Conservation (phyloP, 2,888 invertebrate genomes). For the Patella depressa region DNA sequence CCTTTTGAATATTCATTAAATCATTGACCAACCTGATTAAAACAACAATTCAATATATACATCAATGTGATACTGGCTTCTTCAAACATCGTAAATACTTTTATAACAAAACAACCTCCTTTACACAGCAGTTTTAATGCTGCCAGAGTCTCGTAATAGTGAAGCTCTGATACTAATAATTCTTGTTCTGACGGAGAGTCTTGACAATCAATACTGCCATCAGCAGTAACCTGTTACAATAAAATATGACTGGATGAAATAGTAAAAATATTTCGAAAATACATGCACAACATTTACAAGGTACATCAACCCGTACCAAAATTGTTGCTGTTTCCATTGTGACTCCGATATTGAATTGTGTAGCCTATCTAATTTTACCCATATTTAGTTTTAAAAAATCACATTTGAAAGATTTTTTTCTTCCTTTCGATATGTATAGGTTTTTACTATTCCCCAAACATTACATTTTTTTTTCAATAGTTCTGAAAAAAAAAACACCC, state of each 20-base stretch:
- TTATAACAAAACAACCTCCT: slow-evolving; percentile 86
- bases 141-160: slow-evolving; percentile 86
- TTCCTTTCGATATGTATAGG: too few relatives aligned
- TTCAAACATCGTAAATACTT: slow-evolving; percentile 92
- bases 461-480: too few relatives aligned
- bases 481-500: too few relatives aligned
- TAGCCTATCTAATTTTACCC: too few relatives aligned
- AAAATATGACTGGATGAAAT: slow-evolving; percentile 4
- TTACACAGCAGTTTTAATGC: slow-evolving; percentile 80
- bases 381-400: too few relatives aligned
- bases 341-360: too few relatives aligned
- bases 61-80: slow-evolving; percentile 83
- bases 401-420: too few relatives aligned
- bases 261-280: not conserved
- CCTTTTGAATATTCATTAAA: too few relatives aligned
- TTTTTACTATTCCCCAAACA: too few relatives aligned
- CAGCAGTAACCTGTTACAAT: slow-evolving; percentile 83
- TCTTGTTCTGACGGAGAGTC: slow-evolving; percentile 90
- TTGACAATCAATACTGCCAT: slow-evolving; percentile 93
- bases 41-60: slow-evolving; percentile 83
- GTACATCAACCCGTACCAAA: too few relatives aligned
- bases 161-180: slow-evolving; percentile 81
- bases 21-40: slow-evolving; percentile 72
- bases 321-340: not conserved
- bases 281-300: too few relatives aligned